These are phyloP conservation scores for Sarcophaga variegata DNA, from an alignment of 2,888 invertebrate genomes.

Conservation along the genomic window DNA sequence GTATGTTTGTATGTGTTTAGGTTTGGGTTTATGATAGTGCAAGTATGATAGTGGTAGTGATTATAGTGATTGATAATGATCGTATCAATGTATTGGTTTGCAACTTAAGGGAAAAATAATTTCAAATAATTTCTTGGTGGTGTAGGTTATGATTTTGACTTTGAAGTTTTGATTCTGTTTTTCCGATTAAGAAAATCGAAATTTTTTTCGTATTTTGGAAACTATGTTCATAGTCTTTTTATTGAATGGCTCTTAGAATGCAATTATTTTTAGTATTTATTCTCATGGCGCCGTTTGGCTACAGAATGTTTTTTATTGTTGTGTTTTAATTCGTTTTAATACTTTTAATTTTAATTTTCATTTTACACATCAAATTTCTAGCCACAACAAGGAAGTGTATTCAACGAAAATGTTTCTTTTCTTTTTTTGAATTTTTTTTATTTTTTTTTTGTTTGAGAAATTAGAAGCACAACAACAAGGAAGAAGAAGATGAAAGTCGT, in stretches of 20 bases:
- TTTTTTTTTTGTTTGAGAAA: neutral
- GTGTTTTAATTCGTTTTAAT: neutral
- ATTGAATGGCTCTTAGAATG: neutral
- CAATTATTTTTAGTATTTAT: too few species aligned
- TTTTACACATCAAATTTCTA: slow-evolving; percentile 37
- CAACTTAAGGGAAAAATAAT: slow-evolving; percentile 3
- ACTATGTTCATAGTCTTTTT: neutral
- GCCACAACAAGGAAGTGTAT: slow-evolving; percentile 62
- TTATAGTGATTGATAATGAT: slow-evolving; percentile 58
- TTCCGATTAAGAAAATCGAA: neutral
- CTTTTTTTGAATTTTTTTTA: too few species aligned
- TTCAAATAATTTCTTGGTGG: slow-evolving; percentile 58
- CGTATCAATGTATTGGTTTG: slow-evolving; percentile 41
- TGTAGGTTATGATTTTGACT: slow-evolving; percentile 59
- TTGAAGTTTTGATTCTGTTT: neutral
- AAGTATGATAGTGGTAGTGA: slow-evolving; percentile 12
- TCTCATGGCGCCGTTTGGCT: slow-evolving; percentile 64
- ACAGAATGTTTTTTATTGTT: slow-evolving; percentile 32
- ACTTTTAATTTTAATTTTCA: slow-evolving; percentile 54
- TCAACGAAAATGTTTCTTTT: slow-evolving; percentile 13
- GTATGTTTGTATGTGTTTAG: neutral
- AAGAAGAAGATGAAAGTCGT: slow-evolving; percentile 46
- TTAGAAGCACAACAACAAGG: slow-evolving; percentile 4
- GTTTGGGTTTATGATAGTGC: neutral
- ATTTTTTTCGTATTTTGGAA: neutral